Evolutionary conservation across 2,113 vertebrate species (phyloP), one percentile per base, ranked within the genome.

Genomic region (Tyrannus savana): DNA sequence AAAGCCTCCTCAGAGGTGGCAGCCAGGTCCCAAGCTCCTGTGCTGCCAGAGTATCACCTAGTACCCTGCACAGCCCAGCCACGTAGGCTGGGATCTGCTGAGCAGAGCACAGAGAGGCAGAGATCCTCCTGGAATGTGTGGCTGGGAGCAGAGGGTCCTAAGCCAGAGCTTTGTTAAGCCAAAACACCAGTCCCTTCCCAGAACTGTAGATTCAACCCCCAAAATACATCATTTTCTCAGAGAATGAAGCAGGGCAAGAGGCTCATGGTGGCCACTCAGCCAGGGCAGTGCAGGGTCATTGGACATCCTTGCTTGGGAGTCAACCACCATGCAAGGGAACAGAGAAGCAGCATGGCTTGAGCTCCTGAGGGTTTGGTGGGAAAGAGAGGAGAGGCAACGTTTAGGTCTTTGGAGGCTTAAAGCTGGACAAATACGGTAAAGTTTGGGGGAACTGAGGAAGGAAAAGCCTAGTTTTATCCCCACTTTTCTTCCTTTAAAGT

Each of bases 281-380:
- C 41, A 3, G 2, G 35, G 39, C 66, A 59, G n/a, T 3, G 2
- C 0, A 1, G 24, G 3, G 12, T 67, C 39, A 77, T 35, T 22
- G 5, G 49, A 58, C 30, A 42, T 33, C 50, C 35, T 55, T 53
- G 41, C 53, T 37, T 64, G 23, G 10, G 33, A 33, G 25, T 56
- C 27, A 80, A 44, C 47, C 33, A 50, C 33, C 44, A 25, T 9
- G 21, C 39, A 67, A 84, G 58, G 10, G 16, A 60, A 76, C 3
- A 63, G 31, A 46, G 44, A 84, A 53, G 25, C 8, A 41, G 50
- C 0, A 6, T 6, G 75, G 30, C 27, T 27, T 66, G 41, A 60
- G 27, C 10, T 68, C 52, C 63, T 63, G 19, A 47, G 42, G 7
- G 19, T 47, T 83, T 86, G 56, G 23, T 33, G 33, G 17, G 46